Evolutionary conservation across 2,797 vertebrate genomes (phyloP).

Genomic region (Lindbergichthys nudifrons): DNA sequence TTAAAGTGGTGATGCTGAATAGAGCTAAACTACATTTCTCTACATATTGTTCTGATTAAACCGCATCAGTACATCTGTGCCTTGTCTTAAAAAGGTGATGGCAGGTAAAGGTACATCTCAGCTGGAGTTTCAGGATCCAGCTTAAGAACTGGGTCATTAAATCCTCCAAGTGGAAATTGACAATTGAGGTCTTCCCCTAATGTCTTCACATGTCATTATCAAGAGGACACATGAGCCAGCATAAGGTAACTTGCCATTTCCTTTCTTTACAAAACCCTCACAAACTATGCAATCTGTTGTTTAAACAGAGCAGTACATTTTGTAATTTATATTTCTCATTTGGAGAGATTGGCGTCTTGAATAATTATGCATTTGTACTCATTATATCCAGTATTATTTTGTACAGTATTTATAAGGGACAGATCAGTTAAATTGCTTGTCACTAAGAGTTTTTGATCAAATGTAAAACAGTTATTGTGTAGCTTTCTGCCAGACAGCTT

Average conservation of each 20-base stretch:
- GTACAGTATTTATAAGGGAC: not conserved
- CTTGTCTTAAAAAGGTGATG: slow-evolving; percentile 40
- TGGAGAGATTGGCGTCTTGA: not conserved
- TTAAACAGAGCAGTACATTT: not conserved
- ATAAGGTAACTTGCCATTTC: not conserved
- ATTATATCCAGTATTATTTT: not conserved
- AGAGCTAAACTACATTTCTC: not conserved
- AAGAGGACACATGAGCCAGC: not conserved
- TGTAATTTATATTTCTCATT: not conserved
- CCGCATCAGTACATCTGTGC: not conserved
- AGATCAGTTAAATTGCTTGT: not conserved
- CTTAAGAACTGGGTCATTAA: slow-evolving; percentile 52
- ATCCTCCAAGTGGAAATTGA: slow-evolving; percentile 33
- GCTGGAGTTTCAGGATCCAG: slow-evolving; percentile 40
- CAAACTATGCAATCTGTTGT: not conserved
- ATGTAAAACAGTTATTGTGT: not conserved
- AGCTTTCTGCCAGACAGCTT: not conserved
- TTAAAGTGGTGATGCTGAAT: not conserved
- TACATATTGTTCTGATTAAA: slow-evolving; percentile 2
- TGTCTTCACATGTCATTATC: slow-evolving; percentile 21
- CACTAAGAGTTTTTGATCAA: not conserved
- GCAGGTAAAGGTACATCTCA: slow-evolving; percentile 50
- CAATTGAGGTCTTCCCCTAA: slow-evolving; percentile 25
- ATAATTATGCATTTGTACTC: not conserved
- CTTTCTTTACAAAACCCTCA: not conserved